Evolutionary conservation across 2,797 vertebrate species (phyloP).

Genomic region (Hephaestus fuliginosus): DNA sequence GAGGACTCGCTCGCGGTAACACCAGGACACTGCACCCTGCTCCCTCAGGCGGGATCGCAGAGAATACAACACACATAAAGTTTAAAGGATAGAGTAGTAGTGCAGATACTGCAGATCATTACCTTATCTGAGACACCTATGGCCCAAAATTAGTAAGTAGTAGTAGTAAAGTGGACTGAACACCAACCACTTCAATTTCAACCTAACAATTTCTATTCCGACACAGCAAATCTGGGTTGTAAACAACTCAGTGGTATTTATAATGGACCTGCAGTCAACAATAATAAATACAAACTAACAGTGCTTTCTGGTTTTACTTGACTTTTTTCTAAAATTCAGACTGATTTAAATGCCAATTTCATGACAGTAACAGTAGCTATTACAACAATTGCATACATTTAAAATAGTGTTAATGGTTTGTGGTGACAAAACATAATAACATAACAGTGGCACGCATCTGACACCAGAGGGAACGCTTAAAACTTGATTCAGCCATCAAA

Average conservation of each 20-base stretch:
- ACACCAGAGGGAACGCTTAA: conserved; percentile 12
- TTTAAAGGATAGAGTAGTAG: conserved; percentile 36
- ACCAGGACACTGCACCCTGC: conserved; percentile 29
- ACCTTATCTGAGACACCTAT: conserved; percentile 23
- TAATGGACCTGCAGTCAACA: not conserved
- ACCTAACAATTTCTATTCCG: not conserved
- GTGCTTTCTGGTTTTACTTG: conserved; percentile 6
- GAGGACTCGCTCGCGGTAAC: conserved; percentile 42
- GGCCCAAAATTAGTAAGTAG: not conserved
- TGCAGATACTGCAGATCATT: conserved; percentile 41
- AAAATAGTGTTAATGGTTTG: conserved; percentile 28
- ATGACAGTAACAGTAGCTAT: conserved; percentile 19
- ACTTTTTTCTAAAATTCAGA: not conserved
- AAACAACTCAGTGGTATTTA: not conserved
- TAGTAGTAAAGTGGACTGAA: conserved; percentile 23
- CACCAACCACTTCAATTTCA: conserved; percentile 15
- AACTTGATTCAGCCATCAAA: conserved; percentile 37
- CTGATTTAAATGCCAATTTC: conserved; percentile 39
- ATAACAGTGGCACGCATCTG: conserved; percentile 27
- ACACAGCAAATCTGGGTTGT: conserved; percentile 8
- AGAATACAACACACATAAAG: conserved; percentile 13
- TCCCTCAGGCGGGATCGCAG: conserved; percentile 12
- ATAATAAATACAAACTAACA: conserved; percentile 10
- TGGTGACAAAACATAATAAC: conserved; percentile 26
- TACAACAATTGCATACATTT: conserved; percentile 41